These are phyloP conservation scores for Lacanobia wlatinum DNA, from an alignment of 2,888 invertebrate genomes.

Conservation along the genomic window DNA sequence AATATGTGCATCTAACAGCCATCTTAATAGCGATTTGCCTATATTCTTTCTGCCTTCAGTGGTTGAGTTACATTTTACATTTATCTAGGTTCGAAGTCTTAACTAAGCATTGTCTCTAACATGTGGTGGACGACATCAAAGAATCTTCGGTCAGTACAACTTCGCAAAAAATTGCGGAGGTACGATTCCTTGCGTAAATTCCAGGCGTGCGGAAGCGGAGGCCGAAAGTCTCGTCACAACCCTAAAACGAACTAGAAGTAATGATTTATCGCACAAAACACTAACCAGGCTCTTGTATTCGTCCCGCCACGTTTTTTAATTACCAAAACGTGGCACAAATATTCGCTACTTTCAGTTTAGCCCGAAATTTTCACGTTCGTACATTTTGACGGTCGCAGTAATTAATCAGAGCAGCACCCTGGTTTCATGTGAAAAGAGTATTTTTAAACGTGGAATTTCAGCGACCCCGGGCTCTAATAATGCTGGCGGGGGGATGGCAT, in stretches of 20 bases:
- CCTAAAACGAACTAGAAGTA: constrained; percentile 26
- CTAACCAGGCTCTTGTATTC: constrained; percentile 24
- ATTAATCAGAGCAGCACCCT: constrained; percentile 51
- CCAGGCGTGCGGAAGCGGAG: not conserved
- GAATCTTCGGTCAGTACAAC: too few species aligned
- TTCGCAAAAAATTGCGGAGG: too few species aligned
- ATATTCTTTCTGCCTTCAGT: too few species aligned
- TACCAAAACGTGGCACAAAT: constrained; percentile 52
- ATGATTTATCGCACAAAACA: constrained; percentile 49
- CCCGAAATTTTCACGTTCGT: constrained; percentile 31
- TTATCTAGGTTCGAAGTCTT: too few species aligned
- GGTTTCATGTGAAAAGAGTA: constrained; percentile 48
- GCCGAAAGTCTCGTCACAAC: not conserved
- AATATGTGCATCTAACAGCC: too few species aligned
- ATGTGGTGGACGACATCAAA: too few species aligned
- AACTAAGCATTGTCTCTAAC: too few species aligned
- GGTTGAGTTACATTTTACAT: too few species aligned
- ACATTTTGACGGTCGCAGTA: constrained; percentile 45
- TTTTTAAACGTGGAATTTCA: constrained; percentile 45
- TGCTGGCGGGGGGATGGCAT: constrained; percentile 3
- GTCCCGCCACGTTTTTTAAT: constrained; percentile 46
- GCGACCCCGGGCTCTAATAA: constrained; percentile 32
- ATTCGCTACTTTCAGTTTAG: constrained; percentile 35
- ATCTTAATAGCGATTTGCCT: too few species aligned
- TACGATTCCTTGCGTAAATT: not conserved